Percentiles rank a stretch among this genome's conserved stretches.
phyloP scores from a whole-genome alignment of 2,113 vertebrate species.

The Cheilinus undulatus region DNA sequence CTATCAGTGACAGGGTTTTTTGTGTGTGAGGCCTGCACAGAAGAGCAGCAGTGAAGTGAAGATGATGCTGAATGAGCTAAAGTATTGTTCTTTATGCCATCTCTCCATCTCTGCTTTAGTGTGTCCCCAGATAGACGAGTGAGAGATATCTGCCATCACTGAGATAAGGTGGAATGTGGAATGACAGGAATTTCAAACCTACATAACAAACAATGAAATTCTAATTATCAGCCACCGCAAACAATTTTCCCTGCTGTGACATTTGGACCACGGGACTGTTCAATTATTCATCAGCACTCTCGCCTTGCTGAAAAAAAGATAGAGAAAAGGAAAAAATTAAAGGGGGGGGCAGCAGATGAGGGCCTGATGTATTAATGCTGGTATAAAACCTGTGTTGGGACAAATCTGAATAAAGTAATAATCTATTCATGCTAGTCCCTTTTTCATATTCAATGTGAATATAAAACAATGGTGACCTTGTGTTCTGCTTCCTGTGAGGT shows the following conservation, averaged over 20 bases:
- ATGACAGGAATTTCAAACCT: slow-evolving; percentile 78
- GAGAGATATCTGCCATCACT: slow-evolving; percentile 61
- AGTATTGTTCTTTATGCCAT: slow-evolving; percentile 52
- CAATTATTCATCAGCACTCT: slow-evolving; percentile 83
- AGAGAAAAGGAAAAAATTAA: slow-evolving; percentile 43
- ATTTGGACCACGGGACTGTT: slow-evolving; percentile 83
- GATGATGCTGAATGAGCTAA: slow-evolving; percentile 61
- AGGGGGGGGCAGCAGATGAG: slow-evolving; percentile 45
- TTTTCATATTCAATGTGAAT: slow-evolving; percentile 74
- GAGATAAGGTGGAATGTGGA: slow-evolving; percentile 68
- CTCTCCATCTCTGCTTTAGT: slow-evolving; percentile 55
- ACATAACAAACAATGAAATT: slow-evolving; percentile 84
- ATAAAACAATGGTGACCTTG: slow-evolving; percentile 76
- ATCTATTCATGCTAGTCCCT: slow-evolving; percentile 70
- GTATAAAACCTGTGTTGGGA: slow-evolving; percentile 74
- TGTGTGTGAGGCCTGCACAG: slow-evolving; percentile 8
- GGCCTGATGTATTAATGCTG: slow-evolving; percentile 67
- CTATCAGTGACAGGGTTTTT: background rate
- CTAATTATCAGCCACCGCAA: slow-evolving; percentile 82
- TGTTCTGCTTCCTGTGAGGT: slow-evolving; percentile 71
- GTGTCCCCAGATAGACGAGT: slow-evolving; percentile 47
- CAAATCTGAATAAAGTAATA: slow-evolving; percentile 81
- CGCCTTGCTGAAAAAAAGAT: slow-evolving; percentile 29
- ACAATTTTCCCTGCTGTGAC: slow-evolving; percentile 83
- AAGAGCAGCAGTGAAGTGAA: slow-evolving; percentile 1